Evolutionary conservation across 2,797 vertebrate species (phyloP).

Genomic region (Pseudochirops corinnae): DNA sequence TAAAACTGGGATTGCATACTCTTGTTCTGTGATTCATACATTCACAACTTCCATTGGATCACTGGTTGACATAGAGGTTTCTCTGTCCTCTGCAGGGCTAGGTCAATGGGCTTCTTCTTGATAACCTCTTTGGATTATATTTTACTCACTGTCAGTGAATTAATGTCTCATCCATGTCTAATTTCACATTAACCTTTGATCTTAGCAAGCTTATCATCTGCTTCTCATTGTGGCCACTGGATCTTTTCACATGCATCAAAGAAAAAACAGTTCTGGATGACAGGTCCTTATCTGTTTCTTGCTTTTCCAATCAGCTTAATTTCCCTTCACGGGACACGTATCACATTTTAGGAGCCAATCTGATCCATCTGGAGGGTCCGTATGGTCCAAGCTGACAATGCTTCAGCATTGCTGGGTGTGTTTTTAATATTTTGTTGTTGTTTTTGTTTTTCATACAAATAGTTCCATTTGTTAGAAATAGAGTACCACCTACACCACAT

Average conservation of each 20-base stretch:
- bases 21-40: not conserved
- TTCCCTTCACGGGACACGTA: not conserved
- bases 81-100: not conserved
- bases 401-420: too few species aligned
- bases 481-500: not conserved
- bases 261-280: not conserved
- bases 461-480: not conserved
- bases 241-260: not conserved
- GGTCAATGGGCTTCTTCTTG: not conserved
- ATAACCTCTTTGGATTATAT: not conserved
- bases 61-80: not conserved
- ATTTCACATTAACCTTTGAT: not conserved
- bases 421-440: constrained; percentile 1
- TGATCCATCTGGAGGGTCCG: not conserved
- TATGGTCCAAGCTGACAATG: not conserved
- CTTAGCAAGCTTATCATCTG: not conserved
- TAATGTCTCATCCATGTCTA: not conserved
- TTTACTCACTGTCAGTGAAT: not conserved
- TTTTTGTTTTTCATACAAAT: not conserved
- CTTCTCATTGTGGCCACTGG: not conserved
- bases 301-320: constrained; percentile 1
- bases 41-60: not conserved
- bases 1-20: not conserved
- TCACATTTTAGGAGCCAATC: not conserved
- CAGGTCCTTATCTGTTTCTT: not conserved